Evolutionary conservation across 2,113 vertebrate genomes (phyloP), one percentile per base, ranked within the genome.

Genomic region (Ceratotherium simum): DNA sequence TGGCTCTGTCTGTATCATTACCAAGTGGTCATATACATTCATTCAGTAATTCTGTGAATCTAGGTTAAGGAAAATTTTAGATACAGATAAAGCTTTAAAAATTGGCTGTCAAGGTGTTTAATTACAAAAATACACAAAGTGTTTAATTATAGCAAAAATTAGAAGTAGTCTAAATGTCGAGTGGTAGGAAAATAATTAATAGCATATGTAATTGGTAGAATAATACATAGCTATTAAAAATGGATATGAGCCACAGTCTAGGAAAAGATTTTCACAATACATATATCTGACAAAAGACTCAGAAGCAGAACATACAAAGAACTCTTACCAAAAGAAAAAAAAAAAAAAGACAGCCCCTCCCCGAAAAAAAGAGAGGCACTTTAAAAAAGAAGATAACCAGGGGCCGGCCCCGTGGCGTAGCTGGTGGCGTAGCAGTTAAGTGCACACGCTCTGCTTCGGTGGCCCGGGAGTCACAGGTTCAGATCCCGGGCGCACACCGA

Each of bases 61-160:
- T 84, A 73, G 75, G 46, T 60, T 67, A 89, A 84, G 65, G 21
- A 84, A 93, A 42, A 2, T 18, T 62, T 58, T 92, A 92, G 27
- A 42, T 80, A 48, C 29, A 84, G 31, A 60, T 75, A 65, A 58
- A 82, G 8, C 48, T 96, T 96, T 93, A 62, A 78, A 81, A 86
- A 62, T 91, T 82, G 67, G 21, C 85, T 46, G 67, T 48, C 54
- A 70, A 62, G 85, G 21, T 85, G 3, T 94, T 93, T 48, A 87
- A 65, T 91, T 91, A 97, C 5, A 85, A 54, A 54, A 54, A 54
- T 54, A 14, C 51, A 54, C 51, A 16, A 54, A 54, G 51, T 82
- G 3, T 94, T 93, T 48, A 87, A 65, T 91, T 91, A 97, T 4
- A 85, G 70, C 31, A 90, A 98, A 87, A 78, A 89, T 85, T 76